Base-by-base conservation (phyloP, 2,797 vertebrate genomes). In the Gadopsis marmoratus region DNA sequence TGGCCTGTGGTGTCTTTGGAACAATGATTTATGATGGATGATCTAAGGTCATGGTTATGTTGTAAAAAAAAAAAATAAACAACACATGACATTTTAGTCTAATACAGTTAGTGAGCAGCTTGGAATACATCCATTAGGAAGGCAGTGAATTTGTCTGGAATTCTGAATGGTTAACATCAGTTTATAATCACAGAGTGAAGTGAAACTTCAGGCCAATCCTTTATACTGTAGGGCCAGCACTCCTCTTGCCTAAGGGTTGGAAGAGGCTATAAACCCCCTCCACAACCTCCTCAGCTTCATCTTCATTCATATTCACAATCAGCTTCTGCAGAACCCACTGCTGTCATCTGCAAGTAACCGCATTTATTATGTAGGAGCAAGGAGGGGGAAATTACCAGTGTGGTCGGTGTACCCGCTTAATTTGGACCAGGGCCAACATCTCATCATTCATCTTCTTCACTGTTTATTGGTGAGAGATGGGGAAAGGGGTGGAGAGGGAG, bases 241-340 rank as follows among this genome's bases (percentile, higher is more conserved):
- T 83, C 83, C 58, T 59, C 47, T 71, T 51, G 12, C 47, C 29
- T 62, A 45, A 72, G 50, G 66, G 62, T 62, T 45, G 16, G 53
- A 23, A 9, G 64, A 73, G 43, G 58, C 39, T 63, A 43, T 58
- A 74, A 72, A 77, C 41, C 48, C 64, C 61, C 47, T 51, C 35
- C 51, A 26, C 54, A 66, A 63, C 48, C 43, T 51, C 66, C 45
- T 68, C 29, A 71, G 67, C 33, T 53, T 68, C 51, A 47, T 14
- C 74, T 71, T 82, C 74, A 85, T 88, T 87, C 81, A 87, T 85
- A 88, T 91, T 90, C 84, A 74, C 86, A 75, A 72, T 82, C 79
- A 74, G 63, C 31, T 1, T 74, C 79, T 78, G 65, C 35, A 81
- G 88, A 91, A 82, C 81, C 78, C 77, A 76, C 78, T 71, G 83